Conservation (phyloP, 2,888 invertebrate genomes). For the Arctia plantaginis region DNA sequence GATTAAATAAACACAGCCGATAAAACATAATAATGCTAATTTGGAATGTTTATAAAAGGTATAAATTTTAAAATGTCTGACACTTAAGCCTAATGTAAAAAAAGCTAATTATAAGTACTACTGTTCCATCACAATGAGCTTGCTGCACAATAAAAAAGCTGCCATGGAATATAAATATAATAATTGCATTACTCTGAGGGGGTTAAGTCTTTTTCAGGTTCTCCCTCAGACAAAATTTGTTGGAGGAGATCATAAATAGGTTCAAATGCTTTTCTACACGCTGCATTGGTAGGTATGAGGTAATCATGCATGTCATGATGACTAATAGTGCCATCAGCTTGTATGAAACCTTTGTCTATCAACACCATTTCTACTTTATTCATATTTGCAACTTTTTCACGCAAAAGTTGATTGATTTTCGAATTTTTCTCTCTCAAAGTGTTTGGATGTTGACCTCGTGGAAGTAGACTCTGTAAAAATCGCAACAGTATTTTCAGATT, state of each 20-base stretch:
- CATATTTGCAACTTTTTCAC: conserved; percentile 87
- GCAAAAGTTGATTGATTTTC: conserved; percentile 91
- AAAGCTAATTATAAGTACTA: conserved; percentile 84
- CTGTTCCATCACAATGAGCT: conserved; percentile 80
- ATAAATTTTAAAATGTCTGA: conserved; percentile 52
- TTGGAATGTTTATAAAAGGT: conserved; percentile 79
- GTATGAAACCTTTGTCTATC: conserved; percentile 92
- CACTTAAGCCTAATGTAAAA: conserved; percentile 77
- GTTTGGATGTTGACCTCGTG: conserved; percentile 95
- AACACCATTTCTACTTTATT: conserved; percentile 91
- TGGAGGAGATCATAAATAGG: conserved; percentile 93
- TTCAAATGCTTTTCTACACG: conserved; percentile 95
- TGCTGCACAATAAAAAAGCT: conserved; percentile 74
- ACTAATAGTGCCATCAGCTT: conserved; percentile 92
- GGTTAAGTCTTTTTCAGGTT: conserved; percentile 90
- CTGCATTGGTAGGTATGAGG: conserved; percentile 94
- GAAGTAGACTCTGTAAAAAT: conserved; percentile 91
- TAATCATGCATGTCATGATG: conserved; percentile 97
- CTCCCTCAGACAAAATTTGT: conserved; percentile 92
- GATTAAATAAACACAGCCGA: conserved; percentile 74
- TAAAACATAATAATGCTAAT: conserved; percentile 68
- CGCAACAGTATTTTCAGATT: conserved; percentile 1
- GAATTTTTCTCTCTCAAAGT: conserved; percentile 91
- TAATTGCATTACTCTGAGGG: conserved; percentile 87
- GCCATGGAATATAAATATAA: conserved; percentile 53